Base-by-base conservation (phyloP, 1,140 invertebrate genomes). In the Atopsyche davidsoni region DNA sequence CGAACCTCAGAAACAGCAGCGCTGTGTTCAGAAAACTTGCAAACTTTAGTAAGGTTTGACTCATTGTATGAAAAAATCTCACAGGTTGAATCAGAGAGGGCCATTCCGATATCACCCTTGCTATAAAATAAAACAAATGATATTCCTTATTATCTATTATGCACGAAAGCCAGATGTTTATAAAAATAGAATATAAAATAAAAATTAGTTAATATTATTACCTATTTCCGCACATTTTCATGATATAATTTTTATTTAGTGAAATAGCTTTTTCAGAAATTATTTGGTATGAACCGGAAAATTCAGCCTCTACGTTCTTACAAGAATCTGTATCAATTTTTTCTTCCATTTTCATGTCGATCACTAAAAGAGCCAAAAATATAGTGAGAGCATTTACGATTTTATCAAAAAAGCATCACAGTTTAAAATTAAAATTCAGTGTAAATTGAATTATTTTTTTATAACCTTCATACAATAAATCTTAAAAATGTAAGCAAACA, bases 1-100 rank as follows among this genome's bases (percentile, higher is more conserved):
- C 76, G 78, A 1, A 82, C 63, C 38, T 79, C 79, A 4, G 76
- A 72, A 11, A 82, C 64, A 39, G 75, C 67, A 7, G 66, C 55
- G 14, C 67, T 56, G 57, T 77, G 73, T n/a, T 65, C 66, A 34
- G 62, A 74, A 46, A 63, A 63, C 42, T 53, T 73, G 51, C 50
- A 69, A 48, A 60, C 57, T 49, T 53, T 58, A 44, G 58, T 64
- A 56, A 61, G 36, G 53, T 6, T 44, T 16, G 36, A 53, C 38
- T 70, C 64, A 11, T 64, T 64, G 11, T 69, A 57, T 19, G 67
- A 62, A 55, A 74, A 74, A 48, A 75, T 62, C n/a, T 64, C 16
- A 46, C 67, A 70, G 1, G 62, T 58, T 34, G 63, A 52, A 59
- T 68, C 62, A 0, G 72, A 69, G 2, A 67, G 45, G 10, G 64